Base-by-base conservation (phyloP, 2,797 vertebrate genomes). In the Notolabrus celidotus region DNA sequence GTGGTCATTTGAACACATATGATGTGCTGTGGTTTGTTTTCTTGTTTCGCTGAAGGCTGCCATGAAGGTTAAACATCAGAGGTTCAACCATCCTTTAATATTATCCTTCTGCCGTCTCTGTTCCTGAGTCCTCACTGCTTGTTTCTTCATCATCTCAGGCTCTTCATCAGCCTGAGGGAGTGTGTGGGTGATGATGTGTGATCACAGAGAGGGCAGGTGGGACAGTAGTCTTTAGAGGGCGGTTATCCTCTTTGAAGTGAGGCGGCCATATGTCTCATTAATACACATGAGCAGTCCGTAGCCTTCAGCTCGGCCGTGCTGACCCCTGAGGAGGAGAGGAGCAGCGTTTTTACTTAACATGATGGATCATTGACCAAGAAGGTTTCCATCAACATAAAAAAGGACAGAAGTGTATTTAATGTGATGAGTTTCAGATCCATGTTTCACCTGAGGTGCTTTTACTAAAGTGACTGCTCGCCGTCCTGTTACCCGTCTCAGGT, bases 261-360 rank as follows among this genome's bases (percentile, higher is more conserved):
- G 42, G 33, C 54, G 68, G 64, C 76, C 52, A 71, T 70, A 52
- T 60, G 67, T 76, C 73, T 76, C 52, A 86, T 74, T 74, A 82
- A 74, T 58, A 47, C 47, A 69, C 50, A 22, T 17, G 51, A 72
- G 49, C 36, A 54, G 45, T 72, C 50, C 10, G 31, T 57, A 41
- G 75, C 34, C 58, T 65, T 55, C 16, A 14, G 16, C 22, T 39
- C 68, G 57, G 63, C 63, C 39, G 42, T 17, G 27, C 43, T 46
- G 52, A 36, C 17, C 17, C 41, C 38, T 41, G 27, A 16, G 52
- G 45, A 45, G 17, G 25, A 1, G n/a, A 49, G 50, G 46, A 55
- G 61, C 42, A 16, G 36, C 47, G 43, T 34, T 50, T 67, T 77
- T 16, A 45, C 54, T 70, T 16, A 19, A 19, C 2, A 0, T 36